Evolutionary conservation across 2,797 vertebrate species (phyloP).

Genomic region (Channa striata): DNA sequence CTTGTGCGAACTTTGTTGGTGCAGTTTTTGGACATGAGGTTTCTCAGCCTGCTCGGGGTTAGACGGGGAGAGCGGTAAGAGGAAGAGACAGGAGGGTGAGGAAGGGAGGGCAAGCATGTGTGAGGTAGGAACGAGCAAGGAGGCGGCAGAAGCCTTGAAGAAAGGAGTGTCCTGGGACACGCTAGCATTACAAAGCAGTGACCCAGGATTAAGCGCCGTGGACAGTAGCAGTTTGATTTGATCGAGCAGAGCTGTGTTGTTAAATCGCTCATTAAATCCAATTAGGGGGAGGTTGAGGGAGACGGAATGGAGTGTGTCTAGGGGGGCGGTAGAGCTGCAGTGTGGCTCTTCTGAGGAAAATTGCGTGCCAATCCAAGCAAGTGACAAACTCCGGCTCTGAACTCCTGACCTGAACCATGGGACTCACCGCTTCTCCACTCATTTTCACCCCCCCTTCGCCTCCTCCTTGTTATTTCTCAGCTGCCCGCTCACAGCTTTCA

Average conservation of each 20-base stretch:
- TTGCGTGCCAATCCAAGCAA: slow-evolving; percentile 57
- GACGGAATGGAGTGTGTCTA: slow-evolving; percentile 32
- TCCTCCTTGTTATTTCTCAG: slow-evolving; percentile 5
- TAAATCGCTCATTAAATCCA: slow-evolving; percentile 88
- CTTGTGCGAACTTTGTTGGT: slow-evolving; percentile 31
- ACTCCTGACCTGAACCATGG: slow-evolving; percentile 61
- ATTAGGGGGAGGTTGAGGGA: slow-evolving; percentile 72
- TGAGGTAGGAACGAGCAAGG: slow-evolving; percentile 18
- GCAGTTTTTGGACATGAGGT: slow-evolving; percentile 1
- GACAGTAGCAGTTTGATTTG: slow-evolving; percentile 84
- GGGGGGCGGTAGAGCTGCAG: slow-evolving; percentile 1
- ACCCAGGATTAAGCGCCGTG: slow-evolving; percentile 72
- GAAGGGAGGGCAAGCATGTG: slow-evolving; percentile 42
- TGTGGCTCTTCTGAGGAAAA: slow-evolving; percentile 24
- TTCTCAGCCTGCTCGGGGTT: slow-evolving; percentile 28
- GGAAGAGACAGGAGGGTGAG: slow-evolving; percentile 24
- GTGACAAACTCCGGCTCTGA: slow-evolving; percentile 61
- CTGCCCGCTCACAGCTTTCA: slow-evolving; percentile 11
- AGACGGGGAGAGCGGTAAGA: slow-evolving; percentile 20
- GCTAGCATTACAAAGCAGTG: slow-evolving; percentile 68
- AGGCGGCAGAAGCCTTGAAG: slow-evolving; percentile 19
- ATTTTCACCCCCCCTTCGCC: neutral
- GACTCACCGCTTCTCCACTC: slow-evolving; percentile 31
- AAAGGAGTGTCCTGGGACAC: slow-evolving; percentile 37
- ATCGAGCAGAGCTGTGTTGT: slow-evolving; percentile 79